Conservation (phyloP, 2,888 invertebrate genomes). For the Zootermopsis nevadensis region DNA sequence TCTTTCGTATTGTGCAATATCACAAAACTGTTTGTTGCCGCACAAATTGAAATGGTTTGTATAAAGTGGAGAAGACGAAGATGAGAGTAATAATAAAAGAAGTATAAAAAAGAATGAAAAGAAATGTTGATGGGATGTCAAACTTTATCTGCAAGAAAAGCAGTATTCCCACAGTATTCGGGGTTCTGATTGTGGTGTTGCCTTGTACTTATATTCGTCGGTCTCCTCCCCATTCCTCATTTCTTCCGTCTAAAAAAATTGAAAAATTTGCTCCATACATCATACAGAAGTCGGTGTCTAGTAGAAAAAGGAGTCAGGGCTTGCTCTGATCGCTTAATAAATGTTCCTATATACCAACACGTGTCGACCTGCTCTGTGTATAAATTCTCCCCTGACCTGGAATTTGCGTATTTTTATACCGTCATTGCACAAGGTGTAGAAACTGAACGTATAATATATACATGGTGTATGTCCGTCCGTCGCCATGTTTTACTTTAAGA, state of each 20-base stretch:
- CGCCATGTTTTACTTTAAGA: no score
- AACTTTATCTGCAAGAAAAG: slow-evolving; percentile 41
- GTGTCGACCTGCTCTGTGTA: not conserved
- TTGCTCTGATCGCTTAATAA: slow-evolving; percentile 21
- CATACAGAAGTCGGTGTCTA: slow-evolving; percentile 34
- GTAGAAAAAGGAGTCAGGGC: not conserved
- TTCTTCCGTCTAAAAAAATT: slow-evolving; percentile 17
- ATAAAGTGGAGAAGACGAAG: slow-evolving; percentile 22
- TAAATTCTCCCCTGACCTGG: no score
- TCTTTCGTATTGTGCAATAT: slow-evolving; percentile 14
- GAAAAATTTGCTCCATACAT: slow-evolving; percentile 36
- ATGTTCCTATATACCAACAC: slow-evolving; percentile 6
- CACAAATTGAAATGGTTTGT: slow-evolving; percentile 39
- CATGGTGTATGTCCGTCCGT: no score
- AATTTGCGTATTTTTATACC: no score
- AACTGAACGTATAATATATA: no score
- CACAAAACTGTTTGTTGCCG: slow-evolving; percentile 24
- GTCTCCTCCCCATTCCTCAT: slow-evolving; percentile 2
- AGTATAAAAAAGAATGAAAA: slow-evolving; percentile 20
- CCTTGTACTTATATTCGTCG: slow-evolving; percentile 32
- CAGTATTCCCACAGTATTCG: slow-evolving; percentile 29
- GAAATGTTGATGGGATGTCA: slow-evolving; percentile 42
- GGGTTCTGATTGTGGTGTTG: slow-evolving; percentile 33
- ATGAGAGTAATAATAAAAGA: slow-evolving; percentile 7
- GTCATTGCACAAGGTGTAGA: no score